Base-by-base conservation (phyloP, 2,797 vertebrate species). In the Rhyacichthys aspro region DNA sequence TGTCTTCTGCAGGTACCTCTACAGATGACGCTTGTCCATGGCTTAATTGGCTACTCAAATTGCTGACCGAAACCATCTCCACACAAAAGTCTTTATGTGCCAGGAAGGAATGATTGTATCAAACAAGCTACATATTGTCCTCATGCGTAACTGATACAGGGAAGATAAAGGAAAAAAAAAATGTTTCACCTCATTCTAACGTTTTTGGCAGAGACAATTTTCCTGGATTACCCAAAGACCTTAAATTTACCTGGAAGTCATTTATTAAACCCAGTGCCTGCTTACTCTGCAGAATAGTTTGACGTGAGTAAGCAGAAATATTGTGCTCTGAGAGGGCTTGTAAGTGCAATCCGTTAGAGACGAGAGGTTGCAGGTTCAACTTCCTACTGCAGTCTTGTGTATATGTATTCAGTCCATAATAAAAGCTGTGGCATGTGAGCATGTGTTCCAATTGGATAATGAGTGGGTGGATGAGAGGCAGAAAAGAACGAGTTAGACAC, bases 371-470 rank as follows among this genome's bases (percentile, higher is more conserved):
- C 47, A 60, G 36, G 63, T 82, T 78, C 41, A 64, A 54, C 75
- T 65, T 83, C 67, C 52, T 52, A 70, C n/a, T n/a, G n/a, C n/a
- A n/a, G 59, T 50, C 46, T 68, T 65, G 67, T 84, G 66, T 86
- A 86, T 88, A 87, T 83, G 19, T 36, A 49, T 49, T 37, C 48
- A 84, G 83, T 44, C 55, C 82, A 84, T 79, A 86, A 89, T 82
- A 58, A 70, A 82, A 79, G 67, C 84, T 65, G 63, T 74, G 69
- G 79, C 86, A 76, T 77, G 71, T 34, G 32, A 77, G 64, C 67
- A 87, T 74, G 70, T 80, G 79, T 86, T 92, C 87, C 72, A 89
- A 77, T 81, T 79, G 86, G 82, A 89, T 93, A 92, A 92, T 91
- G 86, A 91, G 81, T 87, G 88, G 91, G 89, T 92, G 81, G 83